Percentiles rank a stretch among this genome's conserved stretches.
These are phyloP conservation scores for Pachypeltis micranthus DNA, from an alignment of 1,140 invertebrate species.

Conservation along the genomic window DNA sequence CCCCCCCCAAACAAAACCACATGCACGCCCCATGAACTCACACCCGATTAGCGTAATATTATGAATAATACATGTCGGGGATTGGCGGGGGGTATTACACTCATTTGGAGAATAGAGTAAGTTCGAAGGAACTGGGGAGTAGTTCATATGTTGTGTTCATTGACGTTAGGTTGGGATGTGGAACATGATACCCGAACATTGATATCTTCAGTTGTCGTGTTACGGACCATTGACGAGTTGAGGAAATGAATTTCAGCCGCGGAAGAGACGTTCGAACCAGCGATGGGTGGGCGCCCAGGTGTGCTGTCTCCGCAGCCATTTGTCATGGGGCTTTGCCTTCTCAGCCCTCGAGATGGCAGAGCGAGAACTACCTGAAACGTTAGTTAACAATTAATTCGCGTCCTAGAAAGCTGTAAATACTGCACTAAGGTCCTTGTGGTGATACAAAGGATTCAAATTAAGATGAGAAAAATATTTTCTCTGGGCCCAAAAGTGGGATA, in stretches of 20 bases:
- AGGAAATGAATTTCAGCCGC: constrained; percentile 27
- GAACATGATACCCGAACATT: not conserved
- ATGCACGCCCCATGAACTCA: no score
- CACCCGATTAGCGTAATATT: no score
- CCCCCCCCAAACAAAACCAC: no score
- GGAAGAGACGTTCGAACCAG: constrained; percentile 25
- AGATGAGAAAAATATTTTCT: no score
- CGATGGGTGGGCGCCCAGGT: constrained; percentile 11
- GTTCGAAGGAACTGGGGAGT: no score
- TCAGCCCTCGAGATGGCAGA: constrained; percentile 13
- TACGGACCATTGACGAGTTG: constrained; percentile 23
- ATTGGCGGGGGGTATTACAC: no score
- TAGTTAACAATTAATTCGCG: not conserved
- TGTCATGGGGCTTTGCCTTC: not conserved
- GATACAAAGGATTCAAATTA: no score
- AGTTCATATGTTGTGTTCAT: not conserved
- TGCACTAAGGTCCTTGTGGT: no score
- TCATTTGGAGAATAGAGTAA: not conserved
- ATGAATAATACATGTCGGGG: no score
- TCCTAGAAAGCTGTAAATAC: no score
- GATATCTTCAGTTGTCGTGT: constrained; percentile 17
- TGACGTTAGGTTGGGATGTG: not conserved
- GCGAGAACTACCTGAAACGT: not conserved
- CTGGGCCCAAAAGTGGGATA: no score
- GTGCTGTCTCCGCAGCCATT: not conserved